These are phyloP conservation scores for Eupsilia transversa DNA, from an alignment of 2,888 invertebrate species.

Conservation along the genomic window DNA sequence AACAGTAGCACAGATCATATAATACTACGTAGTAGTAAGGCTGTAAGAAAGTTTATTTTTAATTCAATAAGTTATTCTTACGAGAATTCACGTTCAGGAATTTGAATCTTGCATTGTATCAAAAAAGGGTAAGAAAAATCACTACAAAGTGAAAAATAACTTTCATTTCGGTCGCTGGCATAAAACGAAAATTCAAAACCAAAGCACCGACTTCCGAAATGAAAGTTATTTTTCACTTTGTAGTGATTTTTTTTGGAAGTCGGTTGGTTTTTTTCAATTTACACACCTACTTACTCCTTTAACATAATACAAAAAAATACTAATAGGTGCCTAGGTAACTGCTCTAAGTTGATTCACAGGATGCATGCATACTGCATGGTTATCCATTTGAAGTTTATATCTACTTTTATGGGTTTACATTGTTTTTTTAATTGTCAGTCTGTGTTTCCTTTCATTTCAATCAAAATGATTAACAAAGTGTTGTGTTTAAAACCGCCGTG, in stretches of 20 bases:
- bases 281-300: neutral
- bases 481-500: slow-evolving; percentile 70
- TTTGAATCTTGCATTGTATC: slow-evolving; percentile 12
- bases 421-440: slow-evolving; percentile 72
- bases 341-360: slow-evolving; percentile 32
- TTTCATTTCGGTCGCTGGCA: no score
- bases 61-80: no score
- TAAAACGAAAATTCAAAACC: no score
- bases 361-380: slow-evolving; percentile 42
- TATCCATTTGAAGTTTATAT: slow-evolving; percentile 48
- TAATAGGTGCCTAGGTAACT: neutral
- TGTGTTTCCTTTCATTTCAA: slow-evolving; percentile 74
- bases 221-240: no score
- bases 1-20: no score
- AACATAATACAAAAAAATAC: neutral
- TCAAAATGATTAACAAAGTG: slow-evolving; percentile 77
- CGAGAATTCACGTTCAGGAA: slow-evolving; percentile 13
- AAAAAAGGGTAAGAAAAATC: no score
- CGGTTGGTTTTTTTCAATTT: no score
- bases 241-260: no score
- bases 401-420: slow-evolving; percentile 53
- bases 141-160: no score
- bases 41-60: slow-evolving; percentile 37
- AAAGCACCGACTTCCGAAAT: no score
- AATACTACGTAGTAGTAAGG: slow-evolving; percentile 11